Evolutionary conservation across 2,113 vertebrate species (phyloP).

Genomic region (Mesocricetus auratus): DNA sequence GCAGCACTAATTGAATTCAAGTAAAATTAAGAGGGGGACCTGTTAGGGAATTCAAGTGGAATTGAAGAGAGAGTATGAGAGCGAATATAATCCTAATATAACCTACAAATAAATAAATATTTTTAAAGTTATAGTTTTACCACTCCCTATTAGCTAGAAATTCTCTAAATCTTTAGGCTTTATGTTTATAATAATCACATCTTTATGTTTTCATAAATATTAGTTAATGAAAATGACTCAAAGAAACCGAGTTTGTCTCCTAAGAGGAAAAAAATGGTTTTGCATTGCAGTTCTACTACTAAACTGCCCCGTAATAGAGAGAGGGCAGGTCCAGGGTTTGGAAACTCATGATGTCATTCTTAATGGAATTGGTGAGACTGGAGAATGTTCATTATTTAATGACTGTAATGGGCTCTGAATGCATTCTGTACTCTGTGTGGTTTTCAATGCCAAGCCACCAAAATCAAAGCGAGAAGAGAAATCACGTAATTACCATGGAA

Average conservation of each 20-base stretch:
- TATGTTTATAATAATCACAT: neutral
- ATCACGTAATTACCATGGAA: constrained; percentile 64
- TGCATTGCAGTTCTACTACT: neutral
- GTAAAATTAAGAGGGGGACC: neutral
- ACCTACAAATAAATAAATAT: neutral
- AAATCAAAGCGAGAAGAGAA: constrained; percentile 45
- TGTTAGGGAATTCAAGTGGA: neutral
- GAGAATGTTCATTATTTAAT: constrained; percentile 72
- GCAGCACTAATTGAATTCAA: neutral
- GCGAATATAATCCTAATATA: no score
- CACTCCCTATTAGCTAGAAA: neutral
- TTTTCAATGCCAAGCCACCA: constrained; percentile 63
- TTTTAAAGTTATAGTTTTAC: neutral
- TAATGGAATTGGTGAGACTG: constrained; percentile 71
- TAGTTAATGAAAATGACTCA: constrained; percentile 45
- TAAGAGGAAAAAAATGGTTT: constrained; percentile 34
- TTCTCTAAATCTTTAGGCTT: neutral
- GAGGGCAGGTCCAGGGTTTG: neutral
- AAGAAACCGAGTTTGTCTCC: neutral
- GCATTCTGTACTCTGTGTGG: constrained; percentile 24
- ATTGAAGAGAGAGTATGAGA: no score
- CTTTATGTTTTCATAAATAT: constrained; percentile 31
- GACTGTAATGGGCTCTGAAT: constrained; percentile 54
- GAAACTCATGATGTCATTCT: constrained; percentile 68
- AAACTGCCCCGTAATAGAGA: neutral